Evolutionary conservation across 2,113 vertebrate genomes (phyloP).

Genomic region (Grammomys dolichurus): DNA sequence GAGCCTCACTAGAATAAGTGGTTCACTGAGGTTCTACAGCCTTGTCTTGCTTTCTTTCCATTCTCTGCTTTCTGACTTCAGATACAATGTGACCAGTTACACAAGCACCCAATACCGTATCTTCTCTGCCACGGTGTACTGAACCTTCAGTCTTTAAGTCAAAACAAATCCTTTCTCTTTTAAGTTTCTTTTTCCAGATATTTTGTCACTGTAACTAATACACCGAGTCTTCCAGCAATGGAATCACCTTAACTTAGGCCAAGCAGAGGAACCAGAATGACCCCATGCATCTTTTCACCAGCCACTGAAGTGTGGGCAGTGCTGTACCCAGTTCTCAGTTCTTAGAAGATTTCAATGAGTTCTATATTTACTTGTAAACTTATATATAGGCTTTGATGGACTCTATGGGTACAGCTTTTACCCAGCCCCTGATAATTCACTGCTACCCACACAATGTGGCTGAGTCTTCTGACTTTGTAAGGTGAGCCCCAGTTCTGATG

Average conservation of each 20-base stretch:
- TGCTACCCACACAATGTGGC: fast-evolving
- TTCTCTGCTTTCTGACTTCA: neutral
- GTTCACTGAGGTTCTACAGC: neutral
- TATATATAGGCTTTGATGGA: neutral
- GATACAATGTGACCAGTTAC: too few relatives aligned
- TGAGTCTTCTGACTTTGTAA: neutral
- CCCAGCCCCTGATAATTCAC: neutral
- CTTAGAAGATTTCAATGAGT: neutral
- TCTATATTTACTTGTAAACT: neutral
- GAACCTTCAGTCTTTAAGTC: neutral
- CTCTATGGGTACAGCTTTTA: too few relatives aligned
- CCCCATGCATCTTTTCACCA: neutral
- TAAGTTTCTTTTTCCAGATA: neutral
- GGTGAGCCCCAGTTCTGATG: neutral
- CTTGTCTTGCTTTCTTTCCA: too few relatives aligned
- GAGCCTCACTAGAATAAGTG: neutral
- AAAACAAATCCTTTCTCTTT: neutral
- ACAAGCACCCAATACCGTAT: neutral
- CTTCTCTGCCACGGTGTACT: too few relatives aligned
- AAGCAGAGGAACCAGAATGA: neutral
- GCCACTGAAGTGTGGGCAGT: neutral
- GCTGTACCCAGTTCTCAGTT: neutral
- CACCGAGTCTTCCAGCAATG: neutral
- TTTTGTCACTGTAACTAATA: neutral
- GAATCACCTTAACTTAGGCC: neutral